Conservation (phyloP, 2,888 invertebrate genomes). For the Metellina segmentata region DNA sequence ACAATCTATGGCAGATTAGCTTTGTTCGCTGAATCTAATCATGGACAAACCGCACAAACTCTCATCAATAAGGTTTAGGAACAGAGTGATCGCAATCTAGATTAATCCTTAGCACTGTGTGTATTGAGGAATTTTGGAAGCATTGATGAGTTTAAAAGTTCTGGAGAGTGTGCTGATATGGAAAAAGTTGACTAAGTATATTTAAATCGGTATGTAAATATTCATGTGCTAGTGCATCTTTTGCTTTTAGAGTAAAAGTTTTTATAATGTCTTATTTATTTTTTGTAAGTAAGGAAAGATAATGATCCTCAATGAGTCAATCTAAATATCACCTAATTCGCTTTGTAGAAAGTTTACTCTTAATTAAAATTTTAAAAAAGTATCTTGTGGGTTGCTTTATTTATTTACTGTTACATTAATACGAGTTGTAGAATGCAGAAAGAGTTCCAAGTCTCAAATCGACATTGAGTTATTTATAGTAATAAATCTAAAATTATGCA, state of each 20-base stretch:
- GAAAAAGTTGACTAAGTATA: not conserved
- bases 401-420: no score
- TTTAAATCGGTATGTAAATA: not conserved
- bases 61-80: not conserved
- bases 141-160: not conserved
- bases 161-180: not conserved
- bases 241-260: not conserved
- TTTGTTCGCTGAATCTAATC: not conserved
- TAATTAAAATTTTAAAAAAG: no score
- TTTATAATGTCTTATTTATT: not conserved
- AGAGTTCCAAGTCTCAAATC: no score
- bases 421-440: no score
- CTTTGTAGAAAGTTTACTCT: no score
- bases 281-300: not conserved
- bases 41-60: not conserved
- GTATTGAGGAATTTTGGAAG: not conserved
- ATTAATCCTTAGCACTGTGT: not conserved
- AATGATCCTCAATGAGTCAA: no score
- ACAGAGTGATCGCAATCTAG: not conserved
- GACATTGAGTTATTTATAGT: no score
- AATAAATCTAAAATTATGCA: no score
- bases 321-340: no score
- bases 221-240: not conserved
- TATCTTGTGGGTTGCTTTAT: no score
- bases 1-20: conserved; percentile 3